These are phyloP conservation scores for Chromoteleia sp. DNA, from an alignment of 2,888 invertebrate species.

Conservation along the genomic window DNA sequence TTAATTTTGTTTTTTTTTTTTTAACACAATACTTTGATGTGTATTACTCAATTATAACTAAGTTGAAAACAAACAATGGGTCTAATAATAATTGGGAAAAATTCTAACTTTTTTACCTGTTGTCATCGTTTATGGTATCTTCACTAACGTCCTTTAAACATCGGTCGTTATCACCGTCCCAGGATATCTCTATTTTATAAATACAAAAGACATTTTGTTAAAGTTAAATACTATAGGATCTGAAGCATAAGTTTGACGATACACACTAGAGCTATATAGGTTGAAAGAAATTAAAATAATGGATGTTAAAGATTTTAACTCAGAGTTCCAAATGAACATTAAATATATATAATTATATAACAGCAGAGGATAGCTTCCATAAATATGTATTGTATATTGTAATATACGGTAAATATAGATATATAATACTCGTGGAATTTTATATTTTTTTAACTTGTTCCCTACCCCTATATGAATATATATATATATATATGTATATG, in stretches of 20 bases:
- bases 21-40: background rate
- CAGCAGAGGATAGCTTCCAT: too few relatives aligned
- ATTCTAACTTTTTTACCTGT: conserved; percentile 78
- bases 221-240: conserved; percentile 6
- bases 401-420: too few relatives aligned
- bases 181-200: conserved; percentile 76
- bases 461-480: too few relatives aligned
- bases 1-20: background rate
- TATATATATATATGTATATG: too few relatives aligned
- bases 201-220: conserved; percentile 54
- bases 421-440: too few relatives aligned
- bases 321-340: too few relatives aligned
- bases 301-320: too few relatives aligned
- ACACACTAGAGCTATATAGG: background rate
- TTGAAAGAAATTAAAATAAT: background rate
- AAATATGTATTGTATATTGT: too few relatives aligned
- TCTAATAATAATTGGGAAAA: conserved; percentile 20
- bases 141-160: conserved; percentile 80
- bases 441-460: too few relatives aligned
- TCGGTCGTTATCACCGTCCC: conserved; percentile 80
- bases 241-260: background rate
- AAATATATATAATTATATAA: too few relatives aligned
- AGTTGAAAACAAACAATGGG: conserved; percentile 13
- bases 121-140: conserved; percentile 78
- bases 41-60: background rate